Conservation (phyloP, 2,797 vertebrate genomes). For the Phataginus tetradactyla region DNA sequence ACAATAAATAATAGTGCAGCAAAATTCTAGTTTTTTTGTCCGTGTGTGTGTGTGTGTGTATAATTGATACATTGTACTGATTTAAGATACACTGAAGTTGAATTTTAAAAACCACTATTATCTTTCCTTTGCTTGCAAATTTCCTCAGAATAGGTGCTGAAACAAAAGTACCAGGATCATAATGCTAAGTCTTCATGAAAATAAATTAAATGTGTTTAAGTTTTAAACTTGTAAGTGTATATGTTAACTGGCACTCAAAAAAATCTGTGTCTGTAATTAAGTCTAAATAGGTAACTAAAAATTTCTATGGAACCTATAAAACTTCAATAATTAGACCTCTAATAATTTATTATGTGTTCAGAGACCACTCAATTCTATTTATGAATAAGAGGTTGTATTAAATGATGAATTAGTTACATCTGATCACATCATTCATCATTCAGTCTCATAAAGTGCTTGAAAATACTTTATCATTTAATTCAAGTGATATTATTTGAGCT, state of each 20-base stretch:
- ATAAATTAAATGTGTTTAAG: neutral
- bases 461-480: neutral
- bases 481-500: neutral
- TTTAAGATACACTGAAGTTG: constrained; percentile 37
- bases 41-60: neutral
- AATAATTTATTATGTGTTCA: neutral
- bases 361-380: neutral
- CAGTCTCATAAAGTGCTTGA: neutral
- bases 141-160: neutral
- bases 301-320: neutral
- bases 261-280: constrained; percentile 20
- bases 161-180: constrained; percentile 14
- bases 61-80: neutral
- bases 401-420: neutral
- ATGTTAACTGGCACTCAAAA: neutral
- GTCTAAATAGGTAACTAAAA: neutral
- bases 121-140: constrained; percentile 10
- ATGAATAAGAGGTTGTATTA: neutral
- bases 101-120: neutral
- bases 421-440: neutral
- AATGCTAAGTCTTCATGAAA: neutral
- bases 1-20: neutral
- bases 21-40: neutral
- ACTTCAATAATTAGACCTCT: neutral
- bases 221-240: neutral